phyloP scores from a whole-genome alignment of 2,888 invertebrate species.

The Ormyrus thymus region DNA sequence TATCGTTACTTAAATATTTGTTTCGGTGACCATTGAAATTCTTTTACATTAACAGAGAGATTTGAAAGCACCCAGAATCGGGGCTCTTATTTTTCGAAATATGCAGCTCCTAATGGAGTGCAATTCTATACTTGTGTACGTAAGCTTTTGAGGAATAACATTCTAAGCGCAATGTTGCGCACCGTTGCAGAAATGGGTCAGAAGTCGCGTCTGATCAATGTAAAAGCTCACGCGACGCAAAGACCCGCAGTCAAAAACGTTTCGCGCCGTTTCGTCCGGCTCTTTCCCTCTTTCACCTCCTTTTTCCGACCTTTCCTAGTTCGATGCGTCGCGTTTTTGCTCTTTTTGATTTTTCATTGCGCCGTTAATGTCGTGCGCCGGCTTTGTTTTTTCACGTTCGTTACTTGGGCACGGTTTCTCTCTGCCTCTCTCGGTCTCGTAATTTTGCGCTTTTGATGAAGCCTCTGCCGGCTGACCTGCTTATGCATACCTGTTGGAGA shows the following conservation, averaged over 20 bases:
- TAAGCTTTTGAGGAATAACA: slow-evolving; percentile 12
- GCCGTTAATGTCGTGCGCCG: no score
- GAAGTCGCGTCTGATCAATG: slow-evolving; percentile 43
- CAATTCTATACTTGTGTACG: slow-evolving; percentile 25
- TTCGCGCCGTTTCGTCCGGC: not conserved
- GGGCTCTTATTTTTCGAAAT: not conserved
- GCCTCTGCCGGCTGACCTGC: no score
- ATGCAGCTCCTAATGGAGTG: slow-evolving; percentile 19
- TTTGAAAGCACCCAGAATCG: no score
- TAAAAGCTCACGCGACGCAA: slow-evolving; percentile 30
- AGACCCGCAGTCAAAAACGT: not conserved
- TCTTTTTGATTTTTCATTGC: not conserved
- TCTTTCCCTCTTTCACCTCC: not conserved
- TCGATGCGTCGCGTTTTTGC: slow-evolving; percentile 13
- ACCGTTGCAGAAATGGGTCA: slow-evolving; percentile 30
- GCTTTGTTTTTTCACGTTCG: not conserved
- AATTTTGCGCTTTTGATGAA: no score
- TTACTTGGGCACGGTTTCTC: no score
- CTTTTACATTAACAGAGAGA: no score
- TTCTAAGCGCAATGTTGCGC: not conserved
- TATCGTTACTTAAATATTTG: no score
- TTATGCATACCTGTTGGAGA: no score
- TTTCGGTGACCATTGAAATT: no score
- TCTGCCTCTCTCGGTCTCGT: no score
- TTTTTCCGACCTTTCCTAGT: not conserved